Percentiles rank a stretch among this genome's conserved stretches.
Conservation (phyloP, 2,113 vertebrate species). For the Notothenia rossii region DNA sequence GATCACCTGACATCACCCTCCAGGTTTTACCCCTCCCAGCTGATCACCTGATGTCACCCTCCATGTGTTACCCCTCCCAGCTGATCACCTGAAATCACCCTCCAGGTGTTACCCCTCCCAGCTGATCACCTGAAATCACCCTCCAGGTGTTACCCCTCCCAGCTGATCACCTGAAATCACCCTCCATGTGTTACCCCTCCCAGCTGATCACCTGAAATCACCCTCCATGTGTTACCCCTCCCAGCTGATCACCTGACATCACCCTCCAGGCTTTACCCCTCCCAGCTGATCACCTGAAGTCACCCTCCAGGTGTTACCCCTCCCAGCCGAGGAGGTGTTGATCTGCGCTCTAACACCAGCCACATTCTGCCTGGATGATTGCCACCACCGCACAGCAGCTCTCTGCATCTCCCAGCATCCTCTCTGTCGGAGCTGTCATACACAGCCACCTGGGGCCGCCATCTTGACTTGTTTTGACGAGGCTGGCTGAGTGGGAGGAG, state of each 20-base stretch:
- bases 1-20: slow-evolving; percentile 48
- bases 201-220: slow-evolving; percentile 5
- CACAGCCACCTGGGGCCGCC: slow-evolving; percentile 74
- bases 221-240: not conserved
- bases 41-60: not conserved
- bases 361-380: slow-evolving; percentile 66
- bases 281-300: too few relatives aligned
- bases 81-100: slow-evolving; percentile 48
- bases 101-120: slow-evolving; percentile 37
- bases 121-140: not conserved
- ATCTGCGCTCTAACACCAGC: slow-evolving; percentile 47
- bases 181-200: slow-evolving; percentile 32
- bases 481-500: slow-evolving; percentile 66
- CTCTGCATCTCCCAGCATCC: slow-evolving; percentile 59
- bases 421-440: slow-evolving; percentile 68
- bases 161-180: slow-evolving; percentile 53
- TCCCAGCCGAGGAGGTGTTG: slow-evolving; percentile 52
- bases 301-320: not conserved
- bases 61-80: slow-evolving; percentile 3
- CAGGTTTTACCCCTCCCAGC: slow-evolving; percentile 36
- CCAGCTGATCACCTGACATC: slow-evolving; percentile 53
- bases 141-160: not conserved
- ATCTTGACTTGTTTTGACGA: slow-evolving; percentile 81
- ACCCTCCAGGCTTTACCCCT: not conserved
- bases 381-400: slow-evolving; percentile 68